These are phyloP conservation scores for Myiothlypis chrysogaster DNA, from an alignment of 2,797 vertebrate species.

Conservation along the genomic window DNA sequence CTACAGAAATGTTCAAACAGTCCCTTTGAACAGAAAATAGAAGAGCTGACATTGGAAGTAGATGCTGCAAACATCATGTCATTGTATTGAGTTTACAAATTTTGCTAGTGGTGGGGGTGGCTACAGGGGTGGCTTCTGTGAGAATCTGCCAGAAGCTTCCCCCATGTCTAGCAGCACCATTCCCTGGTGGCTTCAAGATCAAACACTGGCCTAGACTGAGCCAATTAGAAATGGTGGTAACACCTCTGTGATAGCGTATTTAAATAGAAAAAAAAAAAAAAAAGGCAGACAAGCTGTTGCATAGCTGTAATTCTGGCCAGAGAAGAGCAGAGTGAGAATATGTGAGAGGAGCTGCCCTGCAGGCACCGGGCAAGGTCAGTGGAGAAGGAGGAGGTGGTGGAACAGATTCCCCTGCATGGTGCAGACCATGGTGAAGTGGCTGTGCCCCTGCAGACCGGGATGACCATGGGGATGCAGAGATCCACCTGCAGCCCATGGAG, in stretches of 20 bases:
- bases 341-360: neutral
- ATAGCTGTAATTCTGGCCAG: neutral
- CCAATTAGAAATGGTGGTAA: neutral
- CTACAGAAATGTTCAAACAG: neutral
- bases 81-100: neutral
- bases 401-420: too few relatives aligned
- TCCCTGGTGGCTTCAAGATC: neutral
- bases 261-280: neutral
- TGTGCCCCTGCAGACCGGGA: neutral
- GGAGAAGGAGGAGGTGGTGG: neutral
- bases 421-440: neutral
- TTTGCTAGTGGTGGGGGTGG: neutral
- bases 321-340: neutral
- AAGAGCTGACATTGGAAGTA: neutral
- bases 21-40: neutral
- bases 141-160: neutral
- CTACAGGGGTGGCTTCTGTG: neutral
- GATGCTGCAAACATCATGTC: neutral
- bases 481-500: neutral
- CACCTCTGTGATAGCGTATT: rapidly evolving
- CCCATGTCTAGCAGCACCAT: neutral
- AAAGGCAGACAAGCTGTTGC: too few relatives aligned
- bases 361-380: neutral
- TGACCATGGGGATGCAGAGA: neutral
- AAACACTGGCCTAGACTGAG: neutral